Base-by-base conservation (phyloP, 2,113 vertebrate species). In the Asarcornis scutulata region DNA sequence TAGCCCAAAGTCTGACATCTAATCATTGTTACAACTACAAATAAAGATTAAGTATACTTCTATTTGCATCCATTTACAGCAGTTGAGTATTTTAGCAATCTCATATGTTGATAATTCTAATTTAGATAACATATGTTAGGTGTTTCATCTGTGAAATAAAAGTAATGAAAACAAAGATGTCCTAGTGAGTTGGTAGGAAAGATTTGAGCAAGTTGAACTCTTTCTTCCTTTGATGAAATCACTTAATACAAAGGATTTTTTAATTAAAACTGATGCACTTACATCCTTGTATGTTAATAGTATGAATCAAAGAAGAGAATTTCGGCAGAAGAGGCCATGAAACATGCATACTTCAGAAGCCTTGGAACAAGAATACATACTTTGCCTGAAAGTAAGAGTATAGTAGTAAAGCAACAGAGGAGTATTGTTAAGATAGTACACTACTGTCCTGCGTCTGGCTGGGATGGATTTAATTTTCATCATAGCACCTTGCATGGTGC, bases 291-390 rank as follows among this genome's bases (percentile, higher is more conserved):
- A 52, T 78, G 91, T 96, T 96, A 60, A 46, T 95, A 99, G 99
- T 99, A 99, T 72, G 99, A 99, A 96, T 99, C 99, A 38, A 99
- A 99, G 98, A 99, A 99, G 97, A 99, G 99, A 96, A 98, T 99
- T 97, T 99, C 99, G 50, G 99, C 99, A 68, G 99, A 99, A 40
- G 99, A 99, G 76, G 99, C 99, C 22, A 99, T 99, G 99, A 99
- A 99, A 84, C 99, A 99, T 52, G 97, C 98, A 1, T 99, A 99
- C 97, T 99, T 99, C 98, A 98, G 99, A 97, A 99, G 99, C 98
- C 98, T 99, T 58, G 99, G 99, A 93, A 98, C 98, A 96, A 98
- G 98, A 92, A 97, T 99, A 92, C 98, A 99, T 94, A 96, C 98
- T 67, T 97, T 99, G 96, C 98, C 98, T 68, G 99, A 99, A 98